Conservation (phyloP, 2,888 invertebrate genomes). For the Drosophila monieri region DNA sequence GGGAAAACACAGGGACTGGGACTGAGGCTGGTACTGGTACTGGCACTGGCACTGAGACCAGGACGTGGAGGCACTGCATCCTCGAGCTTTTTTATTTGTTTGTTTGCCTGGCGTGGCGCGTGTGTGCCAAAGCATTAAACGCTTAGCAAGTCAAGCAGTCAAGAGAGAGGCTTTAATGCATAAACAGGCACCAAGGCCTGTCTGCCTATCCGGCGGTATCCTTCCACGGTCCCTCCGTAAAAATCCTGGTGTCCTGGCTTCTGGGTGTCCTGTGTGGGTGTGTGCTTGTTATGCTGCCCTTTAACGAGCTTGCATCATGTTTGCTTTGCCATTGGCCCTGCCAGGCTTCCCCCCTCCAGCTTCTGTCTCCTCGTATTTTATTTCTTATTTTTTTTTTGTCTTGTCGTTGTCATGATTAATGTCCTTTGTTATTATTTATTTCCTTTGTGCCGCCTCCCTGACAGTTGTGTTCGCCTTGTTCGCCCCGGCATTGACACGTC, state of each 20-base stretch:
- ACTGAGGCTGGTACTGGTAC: too few species aligned
- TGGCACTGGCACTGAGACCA: not conserved
- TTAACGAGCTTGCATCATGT: slow-evolving; percentile 64
- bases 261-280: slow-evolving; percentile 16
- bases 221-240: not conserved
- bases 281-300: slow-evolving; percentile 62
- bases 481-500: slow-evolving; percentile 61
- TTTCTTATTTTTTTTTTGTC: slow-evolving; percentile 23
- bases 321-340: slow-evolving; percentile 53
- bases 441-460: slow-evolving; percentile 63
- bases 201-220: not conserved
- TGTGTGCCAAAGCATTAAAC: slow-evolving; percentile 64
- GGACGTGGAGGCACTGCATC: slow-evolving; percentile 25
- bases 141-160: slow-evolving; percentile 59
- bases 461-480: slow-evolving; percentile 51
- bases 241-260: slow-evolving; percentile 10
- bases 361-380: slow-evolving; percentile 13
- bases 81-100: slow-evolving; percentile 21
- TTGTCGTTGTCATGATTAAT: slow-evolving; percentile 78
- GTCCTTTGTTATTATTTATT: slow-evolving; percentile 75
- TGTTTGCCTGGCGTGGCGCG: slow-evolving; percentile 60
- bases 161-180: slow-evolving; percentile 43
- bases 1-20: slow-evolving; percentile 38
- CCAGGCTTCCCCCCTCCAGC: slow-evolving; percentile 24
- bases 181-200: slow-evolving; percentile 37